A percentile compares a stretch with the other conserved stretches of the same genome.
phyloP scores from a whole-genome alignment of 2,888 invertebrate genomes.

The Pyrocoelia pectoralis region DNA sequence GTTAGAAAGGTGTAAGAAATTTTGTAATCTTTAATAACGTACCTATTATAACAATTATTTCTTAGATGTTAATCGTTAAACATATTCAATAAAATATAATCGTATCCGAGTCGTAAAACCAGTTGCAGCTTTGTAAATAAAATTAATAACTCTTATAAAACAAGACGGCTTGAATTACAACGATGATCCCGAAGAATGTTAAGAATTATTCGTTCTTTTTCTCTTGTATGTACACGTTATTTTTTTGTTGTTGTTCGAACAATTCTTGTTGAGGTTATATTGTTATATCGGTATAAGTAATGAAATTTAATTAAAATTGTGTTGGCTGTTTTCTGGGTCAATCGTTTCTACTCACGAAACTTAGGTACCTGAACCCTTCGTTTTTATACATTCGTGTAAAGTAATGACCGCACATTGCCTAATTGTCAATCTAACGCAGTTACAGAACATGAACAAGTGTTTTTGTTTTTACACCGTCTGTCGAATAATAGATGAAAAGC shows the following conservation, averaged over 20 bases:
- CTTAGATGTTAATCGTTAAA: slow-evolving; percentile 13
- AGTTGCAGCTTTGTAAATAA: slow-evolving; percentile 54
- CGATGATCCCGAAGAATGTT: slow-evolving; percentile 36
- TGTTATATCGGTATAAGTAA: too few relatives aligned
- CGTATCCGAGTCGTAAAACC: slow-evolving; percentile 47
- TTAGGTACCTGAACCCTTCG: too few relatives aligned
- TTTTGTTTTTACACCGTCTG: too few relatives aligned
- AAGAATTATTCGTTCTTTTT: slow-evolving; percentile 12
- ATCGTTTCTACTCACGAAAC: too few relatives aligned
- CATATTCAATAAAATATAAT: slow-evolving; percentile 30
- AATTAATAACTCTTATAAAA: slow-evolving; percentile 53
- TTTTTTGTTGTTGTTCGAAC: neutral
- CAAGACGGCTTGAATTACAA: slow-evolving; percentile 49
- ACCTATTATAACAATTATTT: neutral
- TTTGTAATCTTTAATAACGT: neutral
- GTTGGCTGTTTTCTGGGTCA: too few relatives aligned
- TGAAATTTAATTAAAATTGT: too few relatives aligned
- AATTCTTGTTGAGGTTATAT: too few relatives aligned
- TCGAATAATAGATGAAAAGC: too few relatives aligned
- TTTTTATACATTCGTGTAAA: too few relatives aligned
- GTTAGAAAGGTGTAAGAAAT: neutral
- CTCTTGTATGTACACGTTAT: neutral
- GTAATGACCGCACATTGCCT: too few relatives aligned
- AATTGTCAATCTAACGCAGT: too few relatives aligned
- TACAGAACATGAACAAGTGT: too few relatives aligned